phyloP scores from a whole-genome alignment of 2,113 vertebrate species.

The Sylvietta virens region DNA sequence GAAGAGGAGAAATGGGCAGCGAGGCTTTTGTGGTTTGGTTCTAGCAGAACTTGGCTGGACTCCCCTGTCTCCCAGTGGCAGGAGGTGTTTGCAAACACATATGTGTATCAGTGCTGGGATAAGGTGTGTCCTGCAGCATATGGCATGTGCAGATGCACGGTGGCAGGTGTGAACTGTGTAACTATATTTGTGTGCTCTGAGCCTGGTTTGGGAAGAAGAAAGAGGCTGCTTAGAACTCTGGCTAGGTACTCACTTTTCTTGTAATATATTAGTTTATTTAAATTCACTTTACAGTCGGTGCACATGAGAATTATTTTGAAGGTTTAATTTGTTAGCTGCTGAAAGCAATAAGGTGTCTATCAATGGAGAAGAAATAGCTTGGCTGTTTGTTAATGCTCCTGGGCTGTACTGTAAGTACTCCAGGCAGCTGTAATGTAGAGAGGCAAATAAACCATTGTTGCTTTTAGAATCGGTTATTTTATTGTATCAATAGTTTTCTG shows the following conservation, averaged over 20 bases:
- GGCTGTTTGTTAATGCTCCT: constrained; percentile 50
- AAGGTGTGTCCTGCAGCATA: background rate
- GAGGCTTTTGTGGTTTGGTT: background rate
- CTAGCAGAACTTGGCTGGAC: background rate
- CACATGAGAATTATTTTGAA: constrained; percentile 73
- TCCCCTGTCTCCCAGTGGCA: background rate
- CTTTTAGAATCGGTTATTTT: constrained; percentile 37
- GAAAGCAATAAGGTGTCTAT: constrained; percentile 65
- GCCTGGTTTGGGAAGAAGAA: background rate
- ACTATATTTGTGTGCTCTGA: background rate
- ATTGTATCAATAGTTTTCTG: constrained; percentile 26
- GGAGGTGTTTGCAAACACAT: constrained; percentile 34
- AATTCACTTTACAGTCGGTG: constrained; percentile 69
- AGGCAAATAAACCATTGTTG: constrained; percentile 40
- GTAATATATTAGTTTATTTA: constrained; percentile 73
- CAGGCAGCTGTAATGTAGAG: background rate
- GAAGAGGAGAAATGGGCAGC: background rate
- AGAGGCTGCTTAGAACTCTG: constrained; percentile 15
- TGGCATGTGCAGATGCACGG: background rate
- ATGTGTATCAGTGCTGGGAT: background rate
- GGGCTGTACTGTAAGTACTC: background rate
- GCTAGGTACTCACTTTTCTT: constrained; percentile 29
- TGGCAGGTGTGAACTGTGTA: background rate
- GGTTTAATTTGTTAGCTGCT: constrained; percentile 73
- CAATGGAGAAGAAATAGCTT: constrained; percentile 53